phyloP scores from a whole-genome alignment of 1,140 invertebrate species.

The Achatina immaculata region DNA sequence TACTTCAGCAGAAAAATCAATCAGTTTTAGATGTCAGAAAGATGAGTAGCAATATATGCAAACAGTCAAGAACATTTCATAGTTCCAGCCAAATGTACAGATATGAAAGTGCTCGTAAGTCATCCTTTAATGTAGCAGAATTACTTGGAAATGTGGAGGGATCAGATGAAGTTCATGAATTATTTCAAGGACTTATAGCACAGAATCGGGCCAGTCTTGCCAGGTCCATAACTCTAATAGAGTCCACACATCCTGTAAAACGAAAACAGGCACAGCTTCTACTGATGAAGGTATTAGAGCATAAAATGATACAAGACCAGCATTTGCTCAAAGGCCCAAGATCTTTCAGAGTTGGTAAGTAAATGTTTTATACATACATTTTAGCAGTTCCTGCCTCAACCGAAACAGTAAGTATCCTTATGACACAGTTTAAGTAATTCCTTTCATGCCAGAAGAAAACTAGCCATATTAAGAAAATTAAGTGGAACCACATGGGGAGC shows the following conservation, averaged over 20 bases:
- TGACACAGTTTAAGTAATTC: background rate
- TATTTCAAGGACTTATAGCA: constrained; percentile 65
- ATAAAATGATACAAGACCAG: constrained; percentile 59
- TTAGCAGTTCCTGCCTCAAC: background rate
- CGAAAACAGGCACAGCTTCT: constrained; percentile 71
- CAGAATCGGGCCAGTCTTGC: constrained; percentile 71
- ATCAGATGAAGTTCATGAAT: constrained; percentile 34
- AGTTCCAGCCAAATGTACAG: background rate
- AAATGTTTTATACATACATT: background rate
- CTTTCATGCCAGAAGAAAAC: background rate
- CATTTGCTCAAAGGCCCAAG: constrained; percentile 45
- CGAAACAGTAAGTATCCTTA: background rate
- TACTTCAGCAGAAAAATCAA: background rate
- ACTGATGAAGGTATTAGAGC: constrained; percentile 69
- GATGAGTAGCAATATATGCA: background rate
- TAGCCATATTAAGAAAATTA: too few species aligned
- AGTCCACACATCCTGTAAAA: constrained; percentile 73
- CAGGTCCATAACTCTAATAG: constrained; percentile 75
- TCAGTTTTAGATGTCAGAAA: background rate
- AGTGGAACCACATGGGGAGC: too few species aligned
- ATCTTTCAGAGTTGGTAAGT: constrained; percentile 73
- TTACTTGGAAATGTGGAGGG: constrained; percentile 33
- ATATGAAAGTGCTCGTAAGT: constrained; percentile 3
- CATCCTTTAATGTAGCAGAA: constrained; percentile 16
- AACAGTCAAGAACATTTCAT: background rate